Percentiles rank a stretch among this genome's conserved stretches.
These are phyloP conservation scores for Leptopilina clavipes DNA, from an alignment of 1,140 invertebrate species.

Conservation along the genomic window DNA sequence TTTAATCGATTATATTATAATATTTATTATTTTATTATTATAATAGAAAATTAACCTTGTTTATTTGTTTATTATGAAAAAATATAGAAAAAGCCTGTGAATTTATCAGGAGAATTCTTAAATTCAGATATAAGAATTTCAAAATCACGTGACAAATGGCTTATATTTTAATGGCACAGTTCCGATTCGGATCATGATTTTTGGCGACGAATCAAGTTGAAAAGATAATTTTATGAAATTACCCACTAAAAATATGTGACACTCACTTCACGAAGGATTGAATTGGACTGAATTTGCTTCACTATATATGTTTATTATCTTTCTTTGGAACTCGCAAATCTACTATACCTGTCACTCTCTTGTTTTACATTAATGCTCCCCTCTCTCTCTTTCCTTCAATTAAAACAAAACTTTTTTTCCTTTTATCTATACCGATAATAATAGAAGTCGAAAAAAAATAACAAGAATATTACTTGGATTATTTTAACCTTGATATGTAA, in stretches of 20 bases:
- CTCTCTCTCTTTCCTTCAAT: too few relatives aligned
- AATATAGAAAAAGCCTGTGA: background rate
- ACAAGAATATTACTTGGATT: too few relatives aligned
- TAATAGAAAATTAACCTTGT: background rate
- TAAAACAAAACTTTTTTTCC: too few relatives aligned
- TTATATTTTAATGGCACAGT: conserved; percentile 26
- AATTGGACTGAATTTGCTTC: background rate
- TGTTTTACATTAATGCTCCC: too few relatives aligned
- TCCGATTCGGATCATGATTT: conserved; percentile 11
- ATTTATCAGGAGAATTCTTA: background rate
- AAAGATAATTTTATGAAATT: conserved; percentile 14
- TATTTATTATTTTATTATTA: background rate
- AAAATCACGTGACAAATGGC: background rate
- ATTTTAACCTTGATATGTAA: too few relatives aligned
- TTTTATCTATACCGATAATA: too few relatives aligned
- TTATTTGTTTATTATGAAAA: too few relatives aligned
- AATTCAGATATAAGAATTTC: conserved; percentile 21
- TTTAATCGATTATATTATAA: background rate
- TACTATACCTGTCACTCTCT: background rate
- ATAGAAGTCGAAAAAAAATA: too few relatives aligned
- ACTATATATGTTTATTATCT: background rate
- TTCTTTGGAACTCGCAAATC: background rate
- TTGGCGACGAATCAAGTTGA: background rate
- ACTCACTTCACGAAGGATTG: background rate
- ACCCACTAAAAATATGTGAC: background rate